Percentiles rank a stretch among this genome's conserved stretches.
phyloP scores from a whole-genome alignment of 2,888 invertebrate species.

The Hypolimnas misippus region DNA sequence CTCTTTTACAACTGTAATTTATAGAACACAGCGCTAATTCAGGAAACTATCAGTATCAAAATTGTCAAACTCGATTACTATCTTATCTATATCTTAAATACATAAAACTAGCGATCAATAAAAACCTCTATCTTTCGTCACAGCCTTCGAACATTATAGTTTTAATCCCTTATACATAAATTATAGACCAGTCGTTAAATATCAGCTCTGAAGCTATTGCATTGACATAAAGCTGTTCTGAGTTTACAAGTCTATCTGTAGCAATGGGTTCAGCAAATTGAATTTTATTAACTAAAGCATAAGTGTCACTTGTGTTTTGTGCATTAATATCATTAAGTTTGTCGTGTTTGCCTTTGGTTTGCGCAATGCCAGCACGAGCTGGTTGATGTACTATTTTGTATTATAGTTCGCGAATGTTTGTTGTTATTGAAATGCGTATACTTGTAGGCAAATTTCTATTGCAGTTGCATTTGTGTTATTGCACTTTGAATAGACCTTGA shows the following conservation, averaged over 20 bases:
- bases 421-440: constrained; percentile 38
- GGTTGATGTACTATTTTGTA: constrained; percentile 37
- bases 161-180: constrained; percentile 75
- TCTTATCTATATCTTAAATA: constrained; percentile 42
- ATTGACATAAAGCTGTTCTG: constrained; percentile 70
- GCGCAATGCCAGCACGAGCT: constrained; percentile 67
- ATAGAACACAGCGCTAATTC: neutral
- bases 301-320: constrained; percentile 49
- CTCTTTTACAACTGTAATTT: constrained; percentile 20
- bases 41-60: constrained; percentile 13
- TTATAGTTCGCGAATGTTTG: constrained; percentile 28
- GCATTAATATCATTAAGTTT: constrained; percentile 42
- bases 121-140: constrained; percentile 64
- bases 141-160: constrained; percentile 61
- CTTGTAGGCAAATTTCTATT: constrained; percentile 20
- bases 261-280: constrained; percentile 40
- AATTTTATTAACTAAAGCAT: constrained; percentile 47
- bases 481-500: constrained; percentile 24
- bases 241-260: constrained; percentile 54
- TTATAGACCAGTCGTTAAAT: constrained; percentile 74
- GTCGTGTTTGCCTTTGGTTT: constrained; percentile 55
- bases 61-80: constrained; percentile 30
- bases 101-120: constrained; percentile 50
- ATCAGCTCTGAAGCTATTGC: constrained; percentile 74
- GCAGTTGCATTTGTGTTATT: constrained; percentile 7